These are phyloP conservation scores for Oreotrochilus melanogaster DNA, from an alignment of 2,113 vertebrate species.

Conservation along the genomic window DNA sequence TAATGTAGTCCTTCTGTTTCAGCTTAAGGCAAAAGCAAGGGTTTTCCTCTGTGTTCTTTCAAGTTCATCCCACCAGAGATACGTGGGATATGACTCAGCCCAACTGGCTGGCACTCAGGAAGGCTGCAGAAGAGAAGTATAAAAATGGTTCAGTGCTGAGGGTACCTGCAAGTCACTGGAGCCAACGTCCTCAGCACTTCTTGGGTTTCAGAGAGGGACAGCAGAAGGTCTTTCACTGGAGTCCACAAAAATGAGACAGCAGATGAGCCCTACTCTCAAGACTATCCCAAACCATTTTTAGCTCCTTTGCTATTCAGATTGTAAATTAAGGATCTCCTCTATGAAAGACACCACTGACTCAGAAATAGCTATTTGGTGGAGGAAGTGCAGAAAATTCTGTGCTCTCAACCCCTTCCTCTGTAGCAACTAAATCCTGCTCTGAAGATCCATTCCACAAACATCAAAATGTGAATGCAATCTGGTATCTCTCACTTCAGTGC, in stretches of 20 bases:
- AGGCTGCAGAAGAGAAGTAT: background rate
- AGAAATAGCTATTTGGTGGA: background rate
- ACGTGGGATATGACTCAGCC: background rate
- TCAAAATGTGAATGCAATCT: background rate
- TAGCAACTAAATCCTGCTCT: background rate
- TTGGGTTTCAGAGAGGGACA: background rate
- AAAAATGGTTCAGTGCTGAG: background rate
- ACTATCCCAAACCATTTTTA: background rate
- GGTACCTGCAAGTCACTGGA: background rate
- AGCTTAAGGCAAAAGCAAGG: background rate
- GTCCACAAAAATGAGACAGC: background rate
- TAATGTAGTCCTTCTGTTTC: background rate
- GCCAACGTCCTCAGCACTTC: background rate
- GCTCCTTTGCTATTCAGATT: background rate
- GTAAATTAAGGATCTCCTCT: conserved; percentile 7
- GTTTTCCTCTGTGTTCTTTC: background rate
- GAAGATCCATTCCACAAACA: background rate
- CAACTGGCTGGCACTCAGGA: background rate
- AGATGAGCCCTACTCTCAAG: background rate
- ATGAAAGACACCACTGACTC: background rate
- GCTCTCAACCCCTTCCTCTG: background rate
- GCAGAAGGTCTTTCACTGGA: background rate
- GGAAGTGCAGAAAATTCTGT: background rate
- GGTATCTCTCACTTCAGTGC: background rate
- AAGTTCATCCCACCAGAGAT: background rate